Base-by-base conservation (phyloP, 2,113 vertebrate species). In the Microtus richardsoni region DNA sequence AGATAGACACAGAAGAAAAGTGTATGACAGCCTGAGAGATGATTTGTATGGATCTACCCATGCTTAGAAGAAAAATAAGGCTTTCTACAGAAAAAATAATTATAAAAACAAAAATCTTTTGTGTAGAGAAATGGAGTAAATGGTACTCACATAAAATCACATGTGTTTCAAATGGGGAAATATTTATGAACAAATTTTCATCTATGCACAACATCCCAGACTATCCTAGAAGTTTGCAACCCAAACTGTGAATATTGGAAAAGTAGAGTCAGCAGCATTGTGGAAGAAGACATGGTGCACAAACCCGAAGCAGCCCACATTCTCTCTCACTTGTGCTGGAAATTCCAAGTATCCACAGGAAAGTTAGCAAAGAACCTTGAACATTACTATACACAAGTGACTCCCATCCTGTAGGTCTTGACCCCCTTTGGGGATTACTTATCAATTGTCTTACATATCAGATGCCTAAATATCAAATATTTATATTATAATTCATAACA, bases 21-120 rank as follows among this genome's bases (percentile, higher is more conserved):
- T 9, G 0, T 39, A 16, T 39, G 79, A 39, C 54, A 60, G 54
- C 54, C 4, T 24, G 11, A 41, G 79, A 60, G 60, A 30, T 21
- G 44, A 80, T 77, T 62, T 88, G 62, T 66, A 19, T 28, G 14
- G 54, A 73, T 33, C 33, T 47, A 30, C 12, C 73, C 2, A 39
- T 60, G 24, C 49, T 70, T 73, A 85, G 41, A 26, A 83, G 17
- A 92, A 14, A 80, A 64, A 90, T 74, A 49, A 70, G 24, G 14
- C n/a, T 96, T 73, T 71, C 60, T 66, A 22, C 70, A 75, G n/a
- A 92, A 95, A 95, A 0, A 78, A 75, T 49, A 22, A 62, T 11
- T 66, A 91, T 73, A 33, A 96, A 92, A 93, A 88, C 36, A 77
- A 90, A 93, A 33, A 33, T 36, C 17, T 0, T 64, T 91, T 89